These are phyloP conservation scores for Sebastes kiyomatsui DNA, from an alignment of 2,797 vertebrate species.

Conservation along the genomic window DNA sequence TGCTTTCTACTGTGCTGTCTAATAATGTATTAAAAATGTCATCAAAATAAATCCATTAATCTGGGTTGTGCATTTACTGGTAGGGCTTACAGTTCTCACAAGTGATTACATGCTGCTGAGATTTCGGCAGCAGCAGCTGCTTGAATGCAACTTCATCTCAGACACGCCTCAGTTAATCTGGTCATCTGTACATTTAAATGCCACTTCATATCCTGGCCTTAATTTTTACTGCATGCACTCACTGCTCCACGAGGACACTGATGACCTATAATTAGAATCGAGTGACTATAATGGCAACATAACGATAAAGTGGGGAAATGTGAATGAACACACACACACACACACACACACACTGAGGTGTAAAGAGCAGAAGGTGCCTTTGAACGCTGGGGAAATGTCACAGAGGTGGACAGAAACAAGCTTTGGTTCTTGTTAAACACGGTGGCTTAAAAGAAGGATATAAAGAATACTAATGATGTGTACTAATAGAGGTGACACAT, in stretches of 20 bases:
- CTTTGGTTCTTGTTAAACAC: not conserved
- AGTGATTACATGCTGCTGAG: constrained; percentile 47
- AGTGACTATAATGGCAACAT: constrained; percentile 32
- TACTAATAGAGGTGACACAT: not conserved
- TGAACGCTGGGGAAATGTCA: constrained; percentile 7
- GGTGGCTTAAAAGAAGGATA: not conserved
- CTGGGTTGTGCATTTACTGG: constrained; percentile 30
- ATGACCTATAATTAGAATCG: constrained; percentile 56
- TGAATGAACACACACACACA: not conserved
- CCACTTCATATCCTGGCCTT: constrained; percentile 42
- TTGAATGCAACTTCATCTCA: constrained; percentile 34
- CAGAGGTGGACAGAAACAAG: not conserved
- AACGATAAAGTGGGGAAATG: constrained; percentile 16
- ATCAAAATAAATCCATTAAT: constrained; percentile 36
- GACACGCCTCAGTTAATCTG: constrained; percentile 60
- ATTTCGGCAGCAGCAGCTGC: constrained; percentile 58
- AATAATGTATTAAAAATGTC: constrained; percentile 26
- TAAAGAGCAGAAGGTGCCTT: not conserved
- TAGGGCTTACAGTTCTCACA: constrained; percentile 34
- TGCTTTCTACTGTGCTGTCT: constrained; percentile 2
- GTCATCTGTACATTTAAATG: constrained; percentile 65
- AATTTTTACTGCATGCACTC: constrained; percentile 30
- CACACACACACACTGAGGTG: not conserved
- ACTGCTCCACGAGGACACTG: constrained; percentile 4
- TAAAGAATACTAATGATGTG: not conserved